Base-by-base conservation (phyloP, 2,797 vertebrate genomes). In the Enteromius trimaculatus region DNA sequence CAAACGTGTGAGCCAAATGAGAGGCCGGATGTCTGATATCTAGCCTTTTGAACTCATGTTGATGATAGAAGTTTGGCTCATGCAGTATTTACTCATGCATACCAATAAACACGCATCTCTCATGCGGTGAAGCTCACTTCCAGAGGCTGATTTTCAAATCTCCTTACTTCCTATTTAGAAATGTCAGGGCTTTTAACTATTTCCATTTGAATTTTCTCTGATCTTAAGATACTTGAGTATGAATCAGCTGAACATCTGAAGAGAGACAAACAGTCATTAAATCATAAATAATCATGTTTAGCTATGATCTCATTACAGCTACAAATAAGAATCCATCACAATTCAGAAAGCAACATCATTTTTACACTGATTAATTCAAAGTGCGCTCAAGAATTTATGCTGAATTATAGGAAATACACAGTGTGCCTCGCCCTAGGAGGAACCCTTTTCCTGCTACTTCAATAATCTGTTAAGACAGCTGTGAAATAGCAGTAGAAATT, bases 391-490 rank as follows among this genome's bases (percentile, higher is more conserved):
- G 14, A 72, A 80, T 81, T 53, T 37, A 53, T 75, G 44, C 42
- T 65, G 69, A 81, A 51, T 81, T 39, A 74, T 65, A n/a, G 58
- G 42, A 82, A 82, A 81, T 58, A 23, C 23, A 70, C 10, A 60
- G 31, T 62, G 14, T n/a, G 29, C 14, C 8, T 39, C 74, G 69
- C 70, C 44, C 37, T 51, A 13, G 58, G 42, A 81, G 70, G 1
- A 26, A 55, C 21, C n/a, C 3, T 60, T 58, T 53, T 26, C 6
- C 29, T 39, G 21, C 42, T 53, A 13, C 42, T 74, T 81, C 62
- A 64, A 51, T 81, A 81, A 81, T 64, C 42, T 23, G 42, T 51
- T 51, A 74, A 74, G 44, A 65, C 80, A 81, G 70, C 80, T 81
- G 70, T 81, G 69, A 75, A 81, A 75, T 53, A 65, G 44, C 80